Conservation (phyloP, 2,113 vertebrate genomes). For the Dromiciops gliroides region DNA sequence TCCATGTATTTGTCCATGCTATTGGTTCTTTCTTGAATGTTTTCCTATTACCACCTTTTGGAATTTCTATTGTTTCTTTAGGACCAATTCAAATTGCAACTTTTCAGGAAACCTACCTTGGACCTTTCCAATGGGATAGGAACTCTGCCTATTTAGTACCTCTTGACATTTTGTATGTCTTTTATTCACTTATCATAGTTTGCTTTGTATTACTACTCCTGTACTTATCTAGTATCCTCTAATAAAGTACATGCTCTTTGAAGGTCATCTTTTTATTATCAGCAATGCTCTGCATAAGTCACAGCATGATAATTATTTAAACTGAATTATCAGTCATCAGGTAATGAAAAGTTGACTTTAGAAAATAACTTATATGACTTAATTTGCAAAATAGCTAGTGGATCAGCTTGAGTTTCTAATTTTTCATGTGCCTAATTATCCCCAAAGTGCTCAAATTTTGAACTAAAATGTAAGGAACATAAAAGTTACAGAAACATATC, state of each 20-base stretch:
- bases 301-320: background rate
- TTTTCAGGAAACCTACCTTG: background rate
- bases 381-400: constrained; percentile 18
- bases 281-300: background rate
- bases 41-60: background rate
- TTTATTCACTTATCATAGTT: background rate
- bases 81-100: background rate
- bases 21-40: background rate
- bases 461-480: constrained; percentile 32
- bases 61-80: background rate
- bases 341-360: background rate
- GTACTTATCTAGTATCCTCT: background rate
- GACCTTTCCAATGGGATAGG: background rate
- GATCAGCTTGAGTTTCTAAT: constrained; percentile 39
- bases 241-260: background rate
- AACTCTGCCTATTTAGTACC: background rate
- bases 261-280: background rate
- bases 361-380: constrained; percentile 30
- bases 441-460: constrained; percentile 35
- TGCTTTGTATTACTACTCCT: background rate
- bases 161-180: background rate
- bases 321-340: background rate
- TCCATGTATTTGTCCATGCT: background rate
- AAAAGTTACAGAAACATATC: background rate
- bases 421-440: constrained; percentile 40